Conservation (phyloP, 2,797 vertebrate species). For the Luscinia megarhynchos region DNA sequence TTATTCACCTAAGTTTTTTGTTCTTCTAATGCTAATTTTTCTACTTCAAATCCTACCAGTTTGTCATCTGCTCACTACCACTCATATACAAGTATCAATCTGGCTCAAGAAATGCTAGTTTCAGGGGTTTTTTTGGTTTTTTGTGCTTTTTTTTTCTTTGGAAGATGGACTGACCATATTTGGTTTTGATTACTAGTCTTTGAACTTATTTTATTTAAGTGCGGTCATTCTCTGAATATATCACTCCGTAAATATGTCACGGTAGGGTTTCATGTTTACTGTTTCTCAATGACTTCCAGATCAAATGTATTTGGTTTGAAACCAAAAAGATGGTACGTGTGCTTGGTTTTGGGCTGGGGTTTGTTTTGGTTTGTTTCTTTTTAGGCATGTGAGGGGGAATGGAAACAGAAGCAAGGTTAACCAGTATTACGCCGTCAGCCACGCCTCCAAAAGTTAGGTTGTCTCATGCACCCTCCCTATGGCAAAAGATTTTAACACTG, state of each 20-base stretch:
- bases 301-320: conserved; percentile 41
- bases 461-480: background rate
- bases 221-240: conserved; percentile 45
- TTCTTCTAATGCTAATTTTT: background rate
- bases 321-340: conserved; percentile 1
- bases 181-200: conserved; percentile 63
- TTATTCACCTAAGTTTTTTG: background rate
- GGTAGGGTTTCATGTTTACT: conserved; percentile 57
- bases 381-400: background rate
- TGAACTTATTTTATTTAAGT: conserved; percentile 60
- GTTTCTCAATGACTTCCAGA: conserved; percentile 68
- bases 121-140: background rate
- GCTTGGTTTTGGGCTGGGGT: conserved; percentile 23
- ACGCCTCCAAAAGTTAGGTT: background rate
- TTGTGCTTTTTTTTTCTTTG: background rate
- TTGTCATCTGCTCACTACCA: background rate
- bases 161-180: conserved; percentile 30
- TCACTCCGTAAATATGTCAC: conserved; percentile 42
- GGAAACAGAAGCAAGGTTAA: conserved; percentile 26
- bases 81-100: background rate
- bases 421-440: background rate
- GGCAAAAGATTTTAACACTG: background rate
- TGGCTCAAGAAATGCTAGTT: background rate
- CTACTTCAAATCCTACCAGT: background rate
- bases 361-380: conserved; percentile 49